Evolutionary conservation across 2,797 vertebrate species (phyloP).

Genomic region (Paedocypris micromegethes): DNA sequence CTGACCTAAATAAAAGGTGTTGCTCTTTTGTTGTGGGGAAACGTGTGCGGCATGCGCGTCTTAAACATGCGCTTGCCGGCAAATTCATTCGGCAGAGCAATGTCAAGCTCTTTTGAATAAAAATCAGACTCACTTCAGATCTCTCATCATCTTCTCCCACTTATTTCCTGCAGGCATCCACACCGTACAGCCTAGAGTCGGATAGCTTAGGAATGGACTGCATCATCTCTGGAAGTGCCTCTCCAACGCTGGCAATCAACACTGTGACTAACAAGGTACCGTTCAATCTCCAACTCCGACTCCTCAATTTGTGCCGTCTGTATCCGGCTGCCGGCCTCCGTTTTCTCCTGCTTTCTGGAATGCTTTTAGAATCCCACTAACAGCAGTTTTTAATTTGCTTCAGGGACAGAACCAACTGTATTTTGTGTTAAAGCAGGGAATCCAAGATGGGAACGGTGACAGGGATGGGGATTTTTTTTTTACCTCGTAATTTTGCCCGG

Average conservation of each 20-base stretch:
- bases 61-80: constrained; percentile 5
- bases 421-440: constrained; percentile 54
- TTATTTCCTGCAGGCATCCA: constrained; percentile 74
- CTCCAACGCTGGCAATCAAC: constrained; percentile 94
- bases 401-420: constrained; percentile 53
- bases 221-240: constrained; percentile 96
- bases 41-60: constrained; percentile 14
- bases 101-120: constrained; percentile 32
- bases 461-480: constrained; percentile 22
- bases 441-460: constrained; percentile 40
- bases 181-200: constrained; percentile 90
- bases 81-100: constrained; percentile 20
- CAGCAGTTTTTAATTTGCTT: constrained; percentile 68
- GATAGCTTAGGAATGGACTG: constrained; percentile 94
- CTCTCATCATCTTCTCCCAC: background rate
- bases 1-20: constrained; percentile 70
- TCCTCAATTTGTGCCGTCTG: background rate
- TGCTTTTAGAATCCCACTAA: constrained; percentile 66
- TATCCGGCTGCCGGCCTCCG: too few relatives aligned
- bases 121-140: constrained; percentile 30
- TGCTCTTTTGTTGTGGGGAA: constrained; percentile 54
- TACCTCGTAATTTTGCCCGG: constrained; percentile 14
- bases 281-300: constrained; percentile 12
- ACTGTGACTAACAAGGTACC: constrained; percentile 97
- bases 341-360: constrained; percentile 61